Evolutionary conservation across 2,113 vertebrate species (phyloP).

Genomic region (Pangasianodon hypophthalmus): DNA sequence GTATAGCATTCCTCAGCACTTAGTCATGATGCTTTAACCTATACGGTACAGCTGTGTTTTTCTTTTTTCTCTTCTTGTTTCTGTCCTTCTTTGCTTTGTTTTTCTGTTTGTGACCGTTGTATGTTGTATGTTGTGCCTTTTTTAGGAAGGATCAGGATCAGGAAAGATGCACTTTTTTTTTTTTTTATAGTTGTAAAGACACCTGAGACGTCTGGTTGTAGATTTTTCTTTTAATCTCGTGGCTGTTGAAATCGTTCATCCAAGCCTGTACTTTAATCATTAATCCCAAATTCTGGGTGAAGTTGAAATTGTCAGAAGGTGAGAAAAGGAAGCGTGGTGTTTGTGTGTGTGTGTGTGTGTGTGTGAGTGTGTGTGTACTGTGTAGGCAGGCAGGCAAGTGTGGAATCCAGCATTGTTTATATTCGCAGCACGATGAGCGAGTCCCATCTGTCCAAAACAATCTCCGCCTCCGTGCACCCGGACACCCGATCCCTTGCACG

Average conservation of each 20-base stretch:
- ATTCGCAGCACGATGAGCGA: slow-evolving; percentile 60
- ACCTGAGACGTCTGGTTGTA: background rate
- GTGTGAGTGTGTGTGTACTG: background rate
- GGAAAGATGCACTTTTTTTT: background rate
- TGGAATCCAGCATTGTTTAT: slow-evolving; percentile 65
- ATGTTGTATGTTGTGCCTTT: background rate
- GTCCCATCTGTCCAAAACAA: slow-evolving; percentile 62
- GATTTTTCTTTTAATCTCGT: background rate
- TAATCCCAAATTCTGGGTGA: background rate
- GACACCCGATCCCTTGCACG: slow-evolving; percentile 56
- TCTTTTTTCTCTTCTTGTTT: background rate
- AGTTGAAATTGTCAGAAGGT: background rate
- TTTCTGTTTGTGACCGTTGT: background rate
- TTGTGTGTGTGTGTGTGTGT: slow-evolving; percentile 53
- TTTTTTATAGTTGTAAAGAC: background rate
- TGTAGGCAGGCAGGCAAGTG: background rate
- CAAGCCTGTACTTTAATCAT: background rate
- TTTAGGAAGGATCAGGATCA: slow-evolving; percentile 30
- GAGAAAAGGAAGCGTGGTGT: slow-evolving; percentile 15
- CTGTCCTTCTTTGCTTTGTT: background rate
- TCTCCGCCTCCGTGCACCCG: slow-evolving; percentile 56
- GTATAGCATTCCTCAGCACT: slow-evolving; percentile 71
- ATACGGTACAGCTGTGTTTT: slow-evolving; percentile 45
- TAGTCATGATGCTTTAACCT: slow-evolving; percentile 64
- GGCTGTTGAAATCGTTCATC: background rate